Conservation (phyloP, 2,888 invertebrate genomes). For the Agrochola macilenta region DNA sequence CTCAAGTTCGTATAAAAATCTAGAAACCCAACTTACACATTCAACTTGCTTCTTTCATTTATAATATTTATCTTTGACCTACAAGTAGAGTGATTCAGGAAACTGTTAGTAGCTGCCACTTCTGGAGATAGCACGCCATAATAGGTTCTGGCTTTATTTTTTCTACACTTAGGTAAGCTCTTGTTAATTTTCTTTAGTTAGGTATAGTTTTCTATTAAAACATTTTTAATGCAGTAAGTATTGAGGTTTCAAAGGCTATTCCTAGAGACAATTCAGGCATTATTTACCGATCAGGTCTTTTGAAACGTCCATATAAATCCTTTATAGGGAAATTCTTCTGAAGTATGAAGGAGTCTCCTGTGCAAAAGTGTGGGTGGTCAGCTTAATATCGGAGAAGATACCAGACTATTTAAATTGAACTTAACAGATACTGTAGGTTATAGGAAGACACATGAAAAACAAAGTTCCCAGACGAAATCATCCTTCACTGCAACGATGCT, state of each 20-base stretch:
- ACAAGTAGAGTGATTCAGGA: background rate
- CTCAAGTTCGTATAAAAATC: background rate
- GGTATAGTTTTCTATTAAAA: background rate
- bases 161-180: background rate
- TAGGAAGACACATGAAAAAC: background rate
- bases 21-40: background rate
- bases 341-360: background rate
- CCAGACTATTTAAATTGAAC: background rate
- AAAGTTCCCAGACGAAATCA: background rate
- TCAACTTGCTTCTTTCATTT: background rate
- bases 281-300: background rate
- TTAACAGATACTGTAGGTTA: background rate
- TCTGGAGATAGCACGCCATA: conserved; percentile 9
- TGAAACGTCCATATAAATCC: background rate
- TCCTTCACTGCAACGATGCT: background rate
- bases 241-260: background rate
- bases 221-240: conserved; percentile 8
- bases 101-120: conserved; percentile 15
- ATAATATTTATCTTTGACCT: conserved; percentile 11
- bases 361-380: background rate
- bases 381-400: background rate
- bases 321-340: background rate
- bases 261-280: background rate
- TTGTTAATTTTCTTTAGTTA: conserved; percentile 10
- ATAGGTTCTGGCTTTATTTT: conserved; percentile 18